Percentiles rank a stretch among this genome's conserved stretches.
phyloP scores from a whole-genome alignment of 2,797 vertebrate genomes.

The Karalla daura region DNA sequence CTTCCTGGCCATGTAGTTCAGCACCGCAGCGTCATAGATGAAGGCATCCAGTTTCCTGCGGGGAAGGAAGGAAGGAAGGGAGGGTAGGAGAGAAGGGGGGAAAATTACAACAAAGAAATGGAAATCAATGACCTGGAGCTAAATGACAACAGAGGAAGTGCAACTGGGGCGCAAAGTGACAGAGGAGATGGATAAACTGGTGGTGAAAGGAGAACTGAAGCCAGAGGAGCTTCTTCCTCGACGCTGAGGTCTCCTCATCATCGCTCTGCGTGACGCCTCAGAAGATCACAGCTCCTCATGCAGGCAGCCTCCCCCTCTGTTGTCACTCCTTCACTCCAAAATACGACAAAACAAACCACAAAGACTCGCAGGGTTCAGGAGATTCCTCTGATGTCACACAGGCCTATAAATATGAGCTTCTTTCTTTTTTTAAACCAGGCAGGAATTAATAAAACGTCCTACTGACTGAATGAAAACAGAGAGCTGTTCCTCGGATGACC shows the following conservation, averaged over 20 bases:
- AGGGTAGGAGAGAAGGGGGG: no score
- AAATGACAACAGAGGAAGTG: constrained; percentile 29
- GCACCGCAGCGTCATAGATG: constrained; percentile 93
- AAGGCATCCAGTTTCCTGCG: constrained; percentile 93
- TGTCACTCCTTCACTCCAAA: no score
- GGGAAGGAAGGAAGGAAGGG: constrained; percentile 13
- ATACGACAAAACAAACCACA: no score
- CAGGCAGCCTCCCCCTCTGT: no score
- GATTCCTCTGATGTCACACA: background rate
- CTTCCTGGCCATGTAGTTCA: constrained; percentile 95
- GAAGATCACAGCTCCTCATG: no score
- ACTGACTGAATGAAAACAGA: no score
- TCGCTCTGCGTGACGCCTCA: no score
- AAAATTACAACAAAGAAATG: constrained; percentile 30
- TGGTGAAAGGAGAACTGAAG: background rate
- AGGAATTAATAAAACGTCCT: background rate
- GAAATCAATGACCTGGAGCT: constrained; percentile 48
- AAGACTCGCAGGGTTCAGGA: background rate
- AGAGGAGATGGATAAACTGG: constrained; percentile 16
- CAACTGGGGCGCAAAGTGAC: constrained; percentile 1
- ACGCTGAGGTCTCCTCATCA: constrained; percentile 27
- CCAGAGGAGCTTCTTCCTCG: background rate
- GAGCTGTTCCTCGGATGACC: no score
- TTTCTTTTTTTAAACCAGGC: background rate
- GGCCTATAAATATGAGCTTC: background rate